These are phyloP conservation scores for Leptinotarsa texana DNA, from an alignment of 1,140 invertebrate species.

Conservation along the genomic window DNA sequence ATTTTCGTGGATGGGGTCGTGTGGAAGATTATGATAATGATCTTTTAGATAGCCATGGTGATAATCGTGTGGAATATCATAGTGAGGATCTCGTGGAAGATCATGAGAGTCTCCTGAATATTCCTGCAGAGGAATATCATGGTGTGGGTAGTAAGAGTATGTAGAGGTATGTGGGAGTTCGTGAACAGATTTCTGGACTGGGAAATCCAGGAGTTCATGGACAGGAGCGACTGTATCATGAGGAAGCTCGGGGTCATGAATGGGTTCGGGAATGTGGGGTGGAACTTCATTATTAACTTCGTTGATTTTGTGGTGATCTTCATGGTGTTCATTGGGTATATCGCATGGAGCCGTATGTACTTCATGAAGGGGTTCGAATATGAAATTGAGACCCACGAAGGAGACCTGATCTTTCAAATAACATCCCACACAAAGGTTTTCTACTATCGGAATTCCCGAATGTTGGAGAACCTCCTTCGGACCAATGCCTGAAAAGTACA, in stretches of 20 bases:
- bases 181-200: too few species aligned
- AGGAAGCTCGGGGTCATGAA: not conserved
- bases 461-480: constrained; percentile 62
- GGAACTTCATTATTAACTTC: not conserved
- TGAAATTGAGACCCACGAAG: constrained; percentile 50
- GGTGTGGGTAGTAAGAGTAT: too few species aligned
- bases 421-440: constrained; percentile 59
- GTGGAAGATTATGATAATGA: not conserved
- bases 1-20: not conserved
- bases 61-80: not conserved
- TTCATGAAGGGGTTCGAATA: constrained; percentile 27
- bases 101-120: not conserved
- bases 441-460: constrained; percentile 52
- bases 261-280: not conserved
- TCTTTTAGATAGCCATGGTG: not conserved
- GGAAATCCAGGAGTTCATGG: too few species aligned
- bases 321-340: not conserved
- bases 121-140: too few species aligned
- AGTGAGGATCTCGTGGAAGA: not conserved
- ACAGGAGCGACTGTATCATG: too few species aligned
- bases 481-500: constrained; percentile 68
- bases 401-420: constrained; percentile 62
- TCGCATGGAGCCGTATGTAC: not conserved
- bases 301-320: not conserved
- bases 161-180: too few species aligned